Conservation (phyloP, 2,888 invertebrate species). For the Piscicola geometra region DNA sequence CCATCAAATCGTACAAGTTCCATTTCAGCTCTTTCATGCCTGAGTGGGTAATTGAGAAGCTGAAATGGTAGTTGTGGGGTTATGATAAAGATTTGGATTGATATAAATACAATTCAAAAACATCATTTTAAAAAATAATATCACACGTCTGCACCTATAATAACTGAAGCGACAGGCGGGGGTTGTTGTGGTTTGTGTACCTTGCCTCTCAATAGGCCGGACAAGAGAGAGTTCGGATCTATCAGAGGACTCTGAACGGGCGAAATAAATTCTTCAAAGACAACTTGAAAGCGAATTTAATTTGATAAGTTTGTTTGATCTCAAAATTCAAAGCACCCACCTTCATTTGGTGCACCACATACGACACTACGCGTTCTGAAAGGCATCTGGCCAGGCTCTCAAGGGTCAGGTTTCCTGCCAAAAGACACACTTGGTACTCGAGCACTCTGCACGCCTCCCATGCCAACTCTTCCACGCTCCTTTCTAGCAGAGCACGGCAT, state of each 20-base stretch:
- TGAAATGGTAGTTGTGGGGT: too few relatives aligned
- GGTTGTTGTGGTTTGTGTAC: background rate
- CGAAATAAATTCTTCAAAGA: too few relatives aligned
- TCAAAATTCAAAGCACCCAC: background rate
- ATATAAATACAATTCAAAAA: too few relatives aligned
- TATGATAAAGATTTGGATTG: background rate
- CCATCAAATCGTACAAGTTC: constrained; percentile 42
- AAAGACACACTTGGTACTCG: constrained; percentile 42
- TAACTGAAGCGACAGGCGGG: constrained; percentile 36
- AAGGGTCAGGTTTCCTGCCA: constrained; percentile 35
- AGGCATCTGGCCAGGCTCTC: constrained; percentile 18
- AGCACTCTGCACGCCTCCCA: constrained; percentile 40
- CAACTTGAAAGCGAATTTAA: too few relatives aligned
- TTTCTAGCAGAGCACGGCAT: background rate
- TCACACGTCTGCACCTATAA: too few relatives aligned
- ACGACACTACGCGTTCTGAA: constrained; percentile 5
- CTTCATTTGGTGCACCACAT: constrained; percentile 15
- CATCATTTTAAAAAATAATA: too few relatives aligned
- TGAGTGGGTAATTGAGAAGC: background rate
- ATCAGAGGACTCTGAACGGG: constrained; percentile 11
- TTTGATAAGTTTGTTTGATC: too few relatives aligned
- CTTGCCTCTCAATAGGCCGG: constrained; percentile 37
- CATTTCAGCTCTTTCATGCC: constrained; percentile 43
- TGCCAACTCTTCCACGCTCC: constrained; percentile 37
- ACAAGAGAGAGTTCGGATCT: constrained; percentile 35